Base-by-base conservation (phyloP, 2,888 invertebrate genomes). In the Drymonia ruficornis region DNA sequence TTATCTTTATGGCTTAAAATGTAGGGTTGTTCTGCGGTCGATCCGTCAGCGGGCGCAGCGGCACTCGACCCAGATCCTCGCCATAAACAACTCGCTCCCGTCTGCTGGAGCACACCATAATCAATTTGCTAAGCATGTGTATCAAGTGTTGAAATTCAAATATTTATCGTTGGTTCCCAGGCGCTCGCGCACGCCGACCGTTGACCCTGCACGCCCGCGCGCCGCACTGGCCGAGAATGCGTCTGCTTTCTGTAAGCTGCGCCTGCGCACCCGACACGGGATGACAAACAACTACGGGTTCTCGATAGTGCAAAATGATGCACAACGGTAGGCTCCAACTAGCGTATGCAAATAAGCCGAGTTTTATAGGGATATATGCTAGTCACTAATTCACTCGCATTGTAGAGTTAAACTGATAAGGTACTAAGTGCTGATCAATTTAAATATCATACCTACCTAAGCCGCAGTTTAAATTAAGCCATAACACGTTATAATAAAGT, bases 141-240 rank as follows among this genome's bases (percentile, higher is more conserved):
- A 87, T 90, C 85, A 87, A 88, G 90, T 91, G 90, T 90, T 89
- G 87, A 90, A 90, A 90, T 89, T 89, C 86, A 90, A 92, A 91
- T 90, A 90, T 91, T 90, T 91, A 92, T 91, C 85, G 86, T 84
- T 63, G 78, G 88, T 91, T 91, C 91, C 86, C 91, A 91, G 80
- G 85, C 86, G 85, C 78, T 83, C 78, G 84, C 78, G 75, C 83
- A 75, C 76, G 74, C 71, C 89, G 91, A 91, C 88, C 91, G 84
- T 92, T 92, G 91, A 92, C 91, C 89, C 88, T 87, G 81, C 78
- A 66, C 72, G 80, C 78, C 75, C 77, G 82, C 76, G 76, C 74
- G 74, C 70, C 67, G 19, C 59, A 56, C 72, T 64, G 65, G 72
- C 67, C 67, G 72, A 78, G 80, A 78, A 84, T 82, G 84, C 82